A percentile compares a stretch with the other conserved stretches of the same genome.
These are phyloP conservation scores for Molorchus minor DNA, from an alignment of 2,888 invertebrate species.

Conservation along the genomic window DNA sequence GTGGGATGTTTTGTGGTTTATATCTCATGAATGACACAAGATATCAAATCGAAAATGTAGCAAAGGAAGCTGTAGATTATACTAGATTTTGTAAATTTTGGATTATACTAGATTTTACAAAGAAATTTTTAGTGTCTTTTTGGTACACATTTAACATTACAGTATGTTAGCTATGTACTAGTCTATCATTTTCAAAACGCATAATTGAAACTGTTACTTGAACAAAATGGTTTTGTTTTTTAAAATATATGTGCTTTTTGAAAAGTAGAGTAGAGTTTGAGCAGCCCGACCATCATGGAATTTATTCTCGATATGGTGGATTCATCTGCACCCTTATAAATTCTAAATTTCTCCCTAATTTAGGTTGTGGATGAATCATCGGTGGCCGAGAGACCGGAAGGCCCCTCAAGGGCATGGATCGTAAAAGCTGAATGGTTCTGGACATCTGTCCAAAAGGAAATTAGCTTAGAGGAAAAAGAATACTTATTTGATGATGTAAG, in stretches of 20 bases:
- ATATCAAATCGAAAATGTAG: too few species aligned
- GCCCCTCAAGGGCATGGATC: slow-evolving; percentile 72
- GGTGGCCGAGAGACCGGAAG: slow-evolving; percentile 74
- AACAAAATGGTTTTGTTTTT: background rate
- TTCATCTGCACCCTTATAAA: slow-evolving; percentile 32
- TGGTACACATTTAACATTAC: slow-evolving; percentile 3
- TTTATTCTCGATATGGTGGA: slow-evolving; percentile 26
- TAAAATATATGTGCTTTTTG: slow-evolving; percentile 30
- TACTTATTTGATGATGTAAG: slow-evolving; percentile 82
- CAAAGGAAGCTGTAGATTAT: too few species aligned
- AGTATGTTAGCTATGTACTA: slow-evolving; percentile 8
- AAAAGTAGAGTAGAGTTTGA: slow-evolving; percentile 28
- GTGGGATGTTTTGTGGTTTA: too few species aligned
- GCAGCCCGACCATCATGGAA: slow-evolving; percentile 26
- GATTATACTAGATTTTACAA: slow-evolving; percentile 11
- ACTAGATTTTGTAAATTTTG: too few species aligned
- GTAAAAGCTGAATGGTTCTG: slow-evolving; percentile 98
- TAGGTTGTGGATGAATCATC: slow-evolving; percentile 87
- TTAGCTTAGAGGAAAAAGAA: slow-evolving; percentile 89
- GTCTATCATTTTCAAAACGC: slow-evolving; percentile 27
- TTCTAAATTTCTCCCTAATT: slow-evolving; percentile 49
- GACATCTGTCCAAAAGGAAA: slow-evolving; percentile 96
- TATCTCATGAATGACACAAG: too few species aligned
- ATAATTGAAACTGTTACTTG: slow-evolving; percentile 12
- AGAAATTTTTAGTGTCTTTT: slow-evolving; percentile 35